Evolutionary conservation across 2,888 invertebrate genomes (phyloP).

Genomic region (Formica aserva): DNA sequence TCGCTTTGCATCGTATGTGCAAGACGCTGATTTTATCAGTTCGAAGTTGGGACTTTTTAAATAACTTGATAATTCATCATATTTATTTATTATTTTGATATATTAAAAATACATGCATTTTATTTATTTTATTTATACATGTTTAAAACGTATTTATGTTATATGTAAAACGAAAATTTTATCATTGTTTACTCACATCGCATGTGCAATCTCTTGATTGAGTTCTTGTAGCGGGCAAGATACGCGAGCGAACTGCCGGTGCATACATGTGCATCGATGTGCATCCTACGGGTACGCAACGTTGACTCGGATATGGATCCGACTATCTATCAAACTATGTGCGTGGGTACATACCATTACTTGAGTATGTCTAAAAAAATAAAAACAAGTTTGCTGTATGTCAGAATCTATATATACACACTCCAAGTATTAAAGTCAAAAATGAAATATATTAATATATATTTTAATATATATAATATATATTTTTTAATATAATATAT

Average conservation of each 20-base stretch:
- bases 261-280: slow-evolving; percentile 74
- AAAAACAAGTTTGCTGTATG: slow-evolving; percentile 53
- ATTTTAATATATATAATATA: too few relatives aligned
- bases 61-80: background rate
- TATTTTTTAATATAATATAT: too few relatives aligned
- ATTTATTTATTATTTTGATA: background rate
- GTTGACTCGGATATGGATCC: slow-evolving; percentile 77
- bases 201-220: slow-evolving; percentile 30
- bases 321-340: slow-evolving; percentile 69
- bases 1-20: background rate
- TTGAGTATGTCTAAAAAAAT: slow-evolving; percentile 55
- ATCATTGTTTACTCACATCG: slow-evolving; percentile 24
- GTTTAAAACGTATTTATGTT: background rate
- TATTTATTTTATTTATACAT: too few relatives aligned
- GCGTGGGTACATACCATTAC: slow-evolving; percentile 61
- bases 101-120: background rate
- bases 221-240: slow-evolving; percentile 47
- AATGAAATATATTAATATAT: background rate
- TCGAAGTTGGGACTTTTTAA: background rate
- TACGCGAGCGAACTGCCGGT: slow-evolving; percentile 60
- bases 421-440: slow-evolving; percentile 34
- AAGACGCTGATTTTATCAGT: background rate
- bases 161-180: slow-evolving; percentile 20
- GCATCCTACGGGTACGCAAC: slow-evolving; percentile 70
- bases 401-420: background rate